Conservation (phyloP, 2,888 invertebrate species). For the Phytoseiulus persimilis region DNA sequence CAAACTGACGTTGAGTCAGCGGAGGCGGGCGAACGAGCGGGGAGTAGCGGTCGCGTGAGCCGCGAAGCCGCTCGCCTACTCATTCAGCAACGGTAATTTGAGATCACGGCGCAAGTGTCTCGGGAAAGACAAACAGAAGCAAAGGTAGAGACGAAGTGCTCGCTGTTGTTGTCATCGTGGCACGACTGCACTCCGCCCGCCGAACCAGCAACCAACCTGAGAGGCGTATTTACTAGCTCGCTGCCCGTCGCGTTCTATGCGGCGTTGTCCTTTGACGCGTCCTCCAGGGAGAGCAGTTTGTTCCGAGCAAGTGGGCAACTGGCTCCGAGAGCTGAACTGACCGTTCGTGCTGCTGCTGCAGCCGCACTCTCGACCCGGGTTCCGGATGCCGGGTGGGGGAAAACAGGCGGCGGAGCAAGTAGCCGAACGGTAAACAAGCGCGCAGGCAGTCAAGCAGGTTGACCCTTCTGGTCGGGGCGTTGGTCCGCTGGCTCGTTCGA, state of each 20-base stretch:
- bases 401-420: neutral
- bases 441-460: neutral
- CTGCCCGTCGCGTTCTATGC: no score
- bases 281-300: neutral
- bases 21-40: neutral
- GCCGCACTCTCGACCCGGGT: neutral
- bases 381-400: neutral
- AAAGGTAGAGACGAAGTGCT: neutral
- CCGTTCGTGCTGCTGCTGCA: neutral
- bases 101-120: neutral
- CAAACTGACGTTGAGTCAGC: neutral
- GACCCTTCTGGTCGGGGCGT: neutral
- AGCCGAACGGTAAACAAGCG: neutral
- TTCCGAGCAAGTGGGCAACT: neutral
- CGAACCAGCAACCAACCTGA: neutral
- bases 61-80: neutral
- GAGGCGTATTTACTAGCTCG: neutral
- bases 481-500: neutral
- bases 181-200: neutral
- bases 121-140: neutral
- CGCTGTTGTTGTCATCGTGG: neutral
- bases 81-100: neutral
- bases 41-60: neutral
- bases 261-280: neutral
- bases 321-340: neutral